These are phyloP conservation scores for Dendrolimus houi DNA, from an alignment of 2,888 invertebrate species.

Conservation along the genomic window DNA sequence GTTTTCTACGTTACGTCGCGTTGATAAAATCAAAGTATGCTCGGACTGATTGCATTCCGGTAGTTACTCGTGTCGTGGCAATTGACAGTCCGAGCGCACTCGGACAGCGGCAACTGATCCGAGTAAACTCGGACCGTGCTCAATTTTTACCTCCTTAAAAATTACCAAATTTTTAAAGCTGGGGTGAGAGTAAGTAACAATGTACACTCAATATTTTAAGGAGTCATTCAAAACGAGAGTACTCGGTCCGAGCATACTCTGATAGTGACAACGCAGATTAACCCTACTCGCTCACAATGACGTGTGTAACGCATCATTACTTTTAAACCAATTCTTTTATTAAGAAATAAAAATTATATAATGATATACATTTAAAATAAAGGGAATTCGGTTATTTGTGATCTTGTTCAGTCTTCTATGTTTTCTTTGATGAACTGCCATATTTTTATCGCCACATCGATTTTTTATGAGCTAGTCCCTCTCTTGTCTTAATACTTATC, in stretches of 20 bases:
- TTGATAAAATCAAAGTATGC: not conserved
- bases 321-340: not conserved
- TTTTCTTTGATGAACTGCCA: constrained; percentile 25
- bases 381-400: constrained; percentile 2
- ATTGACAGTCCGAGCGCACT: too few species aligned
- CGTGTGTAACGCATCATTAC: not conserved
- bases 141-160: too few species aligned
- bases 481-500: constrained; percentile 23
- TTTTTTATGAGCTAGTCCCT: constrained; percentile 44
- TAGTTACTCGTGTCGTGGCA: too few species aligned
- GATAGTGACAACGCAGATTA: not conserved
- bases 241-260: not conserved
- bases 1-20: not conserved
- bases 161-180: too few species aligned
- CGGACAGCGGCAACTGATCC: too few species aligned
- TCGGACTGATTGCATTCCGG: not conserved
- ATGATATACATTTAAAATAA: constrained; percentile 1
- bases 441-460: constrained; percentile 45
- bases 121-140: too few species aligned
- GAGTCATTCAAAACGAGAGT: too few species aligned
- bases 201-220: too few species aligned
- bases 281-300: not conserved
- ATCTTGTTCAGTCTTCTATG: constrained; percentile 1
- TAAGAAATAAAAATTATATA: constrained; percentile 1
- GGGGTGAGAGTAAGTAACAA: too few species aligned